Conservation (phyloP, 2,888 invertebrate species). For the Drosophila kambysellisi region DNA sequence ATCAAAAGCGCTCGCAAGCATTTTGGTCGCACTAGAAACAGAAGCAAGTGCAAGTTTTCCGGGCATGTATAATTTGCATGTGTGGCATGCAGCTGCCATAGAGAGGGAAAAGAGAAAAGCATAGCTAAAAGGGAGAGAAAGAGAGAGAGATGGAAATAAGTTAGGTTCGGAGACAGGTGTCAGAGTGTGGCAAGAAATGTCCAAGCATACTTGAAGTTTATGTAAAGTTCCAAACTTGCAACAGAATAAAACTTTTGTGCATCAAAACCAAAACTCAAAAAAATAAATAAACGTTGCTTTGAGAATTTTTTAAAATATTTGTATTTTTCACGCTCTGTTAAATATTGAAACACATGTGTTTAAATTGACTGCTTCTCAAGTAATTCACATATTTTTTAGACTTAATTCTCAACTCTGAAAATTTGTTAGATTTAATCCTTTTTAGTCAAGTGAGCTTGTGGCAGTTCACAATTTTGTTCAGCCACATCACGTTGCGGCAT, state of each 20-base stretch:
- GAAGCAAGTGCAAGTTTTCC: slow-evolving; percentile 19
- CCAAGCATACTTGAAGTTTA: slow-evolving; percentile 9
- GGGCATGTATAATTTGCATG: slow-evolving; percentile 24
- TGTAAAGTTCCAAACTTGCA: slow-evolving; percentile 1
- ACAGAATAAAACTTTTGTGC: slow-evolving; percentile 29
- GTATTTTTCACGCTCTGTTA: not conserved
- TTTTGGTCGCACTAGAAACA: slow-evolving; percentile 16
- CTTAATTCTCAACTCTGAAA: not conserved
- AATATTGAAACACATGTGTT: not conserved
- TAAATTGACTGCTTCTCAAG: not conserved
- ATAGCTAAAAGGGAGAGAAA: not conserved
- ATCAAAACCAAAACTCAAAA: not conserved
- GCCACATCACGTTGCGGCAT: slow-evolving; percentile 54
- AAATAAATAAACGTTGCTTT: slow-evolving; percentile 1
- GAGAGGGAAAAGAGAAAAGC: not conserved
- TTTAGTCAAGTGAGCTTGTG: not conserved
- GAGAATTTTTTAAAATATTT: not conserved
- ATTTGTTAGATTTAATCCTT: not conserved
- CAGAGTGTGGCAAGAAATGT: slow-evolving; percentile 11
- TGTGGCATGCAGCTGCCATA: not conserved
- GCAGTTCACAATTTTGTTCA: slow-evolving; percentile 23
- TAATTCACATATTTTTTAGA: not conserved
- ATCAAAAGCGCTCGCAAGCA: slow-evolving; percentile 1
- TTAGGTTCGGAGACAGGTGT: slow-evolving; percentile 37
- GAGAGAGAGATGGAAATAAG: not conserved